Conservation (phyloP, 1,140 invertebrate species). For the Drosophila ficusphila region DNA sequence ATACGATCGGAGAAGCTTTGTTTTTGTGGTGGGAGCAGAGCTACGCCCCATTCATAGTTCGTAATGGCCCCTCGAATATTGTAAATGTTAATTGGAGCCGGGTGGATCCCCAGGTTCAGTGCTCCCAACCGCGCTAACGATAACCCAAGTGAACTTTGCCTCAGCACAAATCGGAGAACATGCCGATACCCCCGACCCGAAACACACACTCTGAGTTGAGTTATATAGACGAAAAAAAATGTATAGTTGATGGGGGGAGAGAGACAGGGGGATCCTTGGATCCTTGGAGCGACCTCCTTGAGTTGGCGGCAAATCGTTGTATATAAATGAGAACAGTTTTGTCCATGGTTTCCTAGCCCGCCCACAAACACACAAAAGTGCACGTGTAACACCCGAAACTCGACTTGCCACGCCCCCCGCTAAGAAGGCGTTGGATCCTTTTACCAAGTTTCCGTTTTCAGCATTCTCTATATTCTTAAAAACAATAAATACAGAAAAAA, state of each 20-base stretch:
- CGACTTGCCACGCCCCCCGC: constrained; percentile 3
- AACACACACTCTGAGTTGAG: constrained; percentile 3
- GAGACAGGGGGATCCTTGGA: not conserved
- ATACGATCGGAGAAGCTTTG: constrained; percentile 11
- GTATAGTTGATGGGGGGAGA: constrained; percentile 9
- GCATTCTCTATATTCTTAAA: constrained; percentile 45
- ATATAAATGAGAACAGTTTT: constrained; percentile 48
- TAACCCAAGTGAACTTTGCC: not conserved
- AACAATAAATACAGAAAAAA: constrained; percentile 37
- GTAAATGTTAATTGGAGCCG: constrained; percentile 16
- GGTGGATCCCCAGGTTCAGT: constrained; percentile 1
- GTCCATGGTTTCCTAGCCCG: constrained; percentile 40
- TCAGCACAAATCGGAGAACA: constrained; percentile 25
- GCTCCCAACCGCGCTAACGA: constrained; percentile 15
- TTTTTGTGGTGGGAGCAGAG: constrained; percentile 21
- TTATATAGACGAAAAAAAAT: constrained; percentile 2
- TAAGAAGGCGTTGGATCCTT: constrained; percentile 17
- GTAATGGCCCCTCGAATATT: constrained; percentile 14
- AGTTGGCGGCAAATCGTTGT: constrained; percentile 31
- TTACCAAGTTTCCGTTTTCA: constrained; percentile 32
- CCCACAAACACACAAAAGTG: not conserved
- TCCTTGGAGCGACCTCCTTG: not conserved
- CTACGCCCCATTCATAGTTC: constrained; percentile 14
- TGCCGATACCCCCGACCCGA: not conserved
- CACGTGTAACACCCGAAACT: constrained; percentile 6